Base-by-base conservation (phyloP, 2,113 vertebrate genomes). In the Hippocampus mohnikei region DNA sequence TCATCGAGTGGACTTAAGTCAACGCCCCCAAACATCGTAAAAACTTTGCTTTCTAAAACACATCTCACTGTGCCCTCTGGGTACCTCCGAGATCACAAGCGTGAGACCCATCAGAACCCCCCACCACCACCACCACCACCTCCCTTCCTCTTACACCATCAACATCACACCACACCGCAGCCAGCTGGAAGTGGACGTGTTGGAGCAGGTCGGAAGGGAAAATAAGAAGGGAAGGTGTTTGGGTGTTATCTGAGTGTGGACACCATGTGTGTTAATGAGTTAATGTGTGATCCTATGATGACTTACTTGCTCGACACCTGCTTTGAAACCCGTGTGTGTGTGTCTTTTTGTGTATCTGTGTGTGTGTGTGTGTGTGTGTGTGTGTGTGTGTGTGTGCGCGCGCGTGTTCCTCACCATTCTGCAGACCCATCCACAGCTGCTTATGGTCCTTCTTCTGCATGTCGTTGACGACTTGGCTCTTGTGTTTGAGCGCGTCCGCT, bases 391-490 rank as follows among this genome's bases (percentile, higher is more conserved):
- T 66, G 66, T 27, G 46, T 53, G 42, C 50, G 25, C 63, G 66
- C 23, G 46, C 42, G 37, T 70, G 71, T 41, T 25, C 37, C 84
- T 91, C 92, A 98, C 97, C 96, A 53, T 98, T 98, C 85, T 99
- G 97, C 79, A 99, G 93, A 75, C 96, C 97, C 97, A 99, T 98
- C 97, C 97, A 99, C 78, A 99, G 94, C 77, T 98, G 97, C n/a
- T 99, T 99, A 91, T 99, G 97, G 91, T 99, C 97, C 89, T 98
- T 99, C 81, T 98, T 98, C 92, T 99, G 97, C 97, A 99, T 99
- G 89, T 99, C 97, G 80, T 99, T 98, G 83, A 99, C 94, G 42
- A 99, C 94, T 91, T 98, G 96, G 84, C 97, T 94, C 93, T 99
- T 99, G 91, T 99, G 97, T 86, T 99, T 99, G 70, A 99, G 93